Evolutionary conservation across 2,797 vertebrate species (phyloP).

Genomic region (Aldrovandia affinis): DNA sequence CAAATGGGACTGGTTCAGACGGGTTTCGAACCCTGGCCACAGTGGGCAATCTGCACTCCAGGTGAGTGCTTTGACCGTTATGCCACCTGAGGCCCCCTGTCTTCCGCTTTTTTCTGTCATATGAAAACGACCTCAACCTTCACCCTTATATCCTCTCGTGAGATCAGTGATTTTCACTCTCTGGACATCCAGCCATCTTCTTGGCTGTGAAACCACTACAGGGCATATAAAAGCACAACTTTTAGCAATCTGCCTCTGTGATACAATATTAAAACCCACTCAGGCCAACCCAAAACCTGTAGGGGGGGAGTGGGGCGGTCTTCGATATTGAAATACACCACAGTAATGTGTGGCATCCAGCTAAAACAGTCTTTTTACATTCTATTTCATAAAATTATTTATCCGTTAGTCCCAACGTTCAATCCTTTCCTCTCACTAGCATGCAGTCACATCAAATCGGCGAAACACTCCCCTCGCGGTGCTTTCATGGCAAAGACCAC

Average conservation of each 20-base stretch:
- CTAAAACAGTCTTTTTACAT: neutral
- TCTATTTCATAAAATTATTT: neutral
- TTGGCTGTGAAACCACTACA: neutral
- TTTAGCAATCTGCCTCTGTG: too few species aligned
- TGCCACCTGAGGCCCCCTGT: too few species aligned
- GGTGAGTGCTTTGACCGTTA: too few species aligned
- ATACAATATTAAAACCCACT: too few species aligned
- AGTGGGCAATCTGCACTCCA: too few species aligned
- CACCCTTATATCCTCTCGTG: neutral
- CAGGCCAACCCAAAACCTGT: too few species aligned
- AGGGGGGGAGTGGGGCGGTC: neutral
- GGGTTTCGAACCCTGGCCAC: too few species aligned
- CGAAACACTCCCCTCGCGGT: neutral
- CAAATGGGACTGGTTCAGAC: too few species aligned
- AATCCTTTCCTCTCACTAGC: neutral
- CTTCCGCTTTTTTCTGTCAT: neutral
- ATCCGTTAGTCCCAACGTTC: neutral
- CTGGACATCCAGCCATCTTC: neutral
- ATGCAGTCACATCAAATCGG: conserved; percentile 18
- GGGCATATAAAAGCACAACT: neutral
- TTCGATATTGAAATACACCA: neutral
- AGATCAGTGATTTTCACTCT: neutral
- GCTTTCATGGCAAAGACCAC: neutral
- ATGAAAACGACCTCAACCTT: neutral
- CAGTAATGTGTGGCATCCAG: neutral